Evolutionary conservation across 2,888 invertebrate species (phyloP).

Genomic region (Trachelus stipa): DNA sequence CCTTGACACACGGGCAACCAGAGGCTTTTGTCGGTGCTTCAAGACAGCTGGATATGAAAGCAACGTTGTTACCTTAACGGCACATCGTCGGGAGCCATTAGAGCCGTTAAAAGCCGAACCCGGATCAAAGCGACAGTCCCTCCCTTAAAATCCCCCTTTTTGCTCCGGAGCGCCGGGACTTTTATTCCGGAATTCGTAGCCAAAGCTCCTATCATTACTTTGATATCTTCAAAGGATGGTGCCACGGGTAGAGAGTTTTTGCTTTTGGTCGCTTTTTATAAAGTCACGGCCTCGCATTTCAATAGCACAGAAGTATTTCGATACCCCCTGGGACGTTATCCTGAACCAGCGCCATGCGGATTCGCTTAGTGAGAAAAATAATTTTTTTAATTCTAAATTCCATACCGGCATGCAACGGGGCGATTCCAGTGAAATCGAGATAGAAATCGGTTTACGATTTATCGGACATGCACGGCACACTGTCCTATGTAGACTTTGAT

Average conservation of each 20-base stretch:
- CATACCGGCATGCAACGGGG: neutral
- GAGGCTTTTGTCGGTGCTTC: conserved; percentile 4
- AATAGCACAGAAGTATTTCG: neutral
- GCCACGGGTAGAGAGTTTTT: neutral
- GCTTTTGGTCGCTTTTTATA: neutral
- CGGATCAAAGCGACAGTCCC: conserved; percentile 4
- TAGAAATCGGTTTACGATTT: neutral
- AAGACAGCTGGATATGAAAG: conserved; percentile 10
- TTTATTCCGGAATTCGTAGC: conserved; percentile 5
- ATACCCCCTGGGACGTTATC: neutral
- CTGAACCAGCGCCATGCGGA: neutral
- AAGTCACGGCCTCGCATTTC: neutral
- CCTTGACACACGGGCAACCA: neutral
- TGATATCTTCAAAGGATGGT: neutral
- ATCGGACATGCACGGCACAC: neutral
- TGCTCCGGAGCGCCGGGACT: neutral
- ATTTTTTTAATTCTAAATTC: neutral
- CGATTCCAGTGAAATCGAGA: neutral
- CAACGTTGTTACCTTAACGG: conserved; percentile 10
- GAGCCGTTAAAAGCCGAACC: conserved; percentile 2
- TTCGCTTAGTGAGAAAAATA: neutral
- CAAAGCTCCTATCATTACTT: conserved; percentile 1
- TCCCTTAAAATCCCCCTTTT: neutral
- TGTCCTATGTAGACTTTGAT: neutral
- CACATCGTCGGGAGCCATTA: conserved; percentile 6